Conservation (phyloP, 1,140 invertebrate genomes). For the Drosophila bifasciata region DNA sequence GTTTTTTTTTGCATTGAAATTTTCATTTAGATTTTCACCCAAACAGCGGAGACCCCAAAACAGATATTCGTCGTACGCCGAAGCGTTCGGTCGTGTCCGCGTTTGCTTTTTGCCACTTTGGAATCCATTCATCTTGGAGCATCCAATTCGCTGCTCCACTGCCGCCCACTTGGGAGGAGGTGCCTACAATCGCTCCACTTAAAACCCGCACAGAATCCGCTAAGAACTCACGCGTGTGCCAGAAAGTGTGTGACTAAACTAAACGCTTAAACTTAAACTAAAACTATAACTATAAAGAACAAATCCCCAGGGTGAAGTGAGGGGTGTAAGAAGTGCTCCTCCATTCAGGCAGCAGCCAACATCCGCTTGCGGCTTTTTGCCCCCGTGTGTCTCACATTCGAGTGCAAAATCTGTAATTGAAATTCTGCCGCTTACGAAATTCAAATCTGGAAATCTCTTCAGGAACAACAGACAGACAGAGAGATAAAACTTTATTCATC, state of each 20-base stretch:
- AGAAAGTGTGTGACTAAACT: constrained; percentile 48
- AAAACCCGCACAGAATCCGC: constrained; percentile 32
- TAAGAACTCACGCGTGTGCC: constrained; percentile 16
- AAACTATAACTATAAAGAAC: constrained; percentile 5
- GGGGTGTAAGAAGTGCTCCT: constrained; percentile 7
- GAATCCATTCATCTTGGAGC: not conserved
- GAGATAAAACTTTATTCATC: constrained; percentile 42
- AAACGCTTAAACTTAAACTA: constrained; percentile 30
- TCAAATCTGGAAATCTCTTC: constrained; percentile 29
- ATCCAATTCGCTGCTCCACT: constrained; percentile 7
- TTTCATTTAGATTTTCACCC: constrained; percentile 73
- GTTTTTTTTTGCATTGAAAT: constrained; percentile 51
- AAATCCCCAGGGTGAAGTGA: no score
- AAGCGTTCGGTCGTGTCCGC: constrained; percentile 65
- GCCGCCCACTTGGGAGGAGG: no score
- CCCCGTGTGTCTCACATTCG: constrained; percentile 18
- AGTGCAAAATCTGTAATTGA: constrained; percentile 77
- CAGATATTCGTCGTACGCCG: constrained; percentile 71
- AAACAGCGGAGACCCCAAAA: constrained; percentile 24
- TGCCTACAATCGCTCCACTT: not conserved
- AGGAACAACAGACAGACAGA: constrained; percentile 24
- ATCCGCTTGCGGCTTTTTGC: constrained; percentile 22
- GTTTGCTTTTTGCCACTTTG: constrained; percentile 1
- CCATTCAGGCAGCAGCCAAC: constrained; percentile 4
- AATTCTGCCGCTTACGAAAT: constrained; percentile 63